Base-by-base conservation (phyloP, 2,888 invertebrate genomes). In the Ditylenchus weischeri region DNA sequence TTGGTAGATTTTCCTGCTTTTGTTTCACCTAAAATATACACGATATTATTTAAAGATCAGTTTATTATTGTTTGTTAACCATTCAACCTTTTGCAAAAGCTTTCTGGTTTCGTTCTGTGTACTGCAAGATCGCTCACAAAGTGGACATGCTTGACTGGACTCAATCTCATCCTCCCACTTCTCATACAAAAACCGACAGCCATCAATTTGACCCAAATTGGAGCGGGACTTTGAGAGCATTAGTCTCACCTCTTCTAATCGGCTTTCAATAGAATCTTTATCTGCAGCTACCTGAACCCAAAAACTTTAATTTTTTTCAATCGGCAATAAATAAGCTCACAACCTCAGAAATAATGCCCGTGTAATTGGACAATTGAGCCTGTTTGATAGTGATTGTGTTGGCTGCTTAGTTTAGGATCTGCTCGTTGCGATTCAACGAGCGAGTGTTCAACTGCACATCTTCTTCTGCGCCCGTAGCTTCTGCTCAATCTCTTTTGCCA, bases 91-190 rank as follows among this genome's bases (percentile, higher is more conserved):
- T 38, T 23, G 13, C 48, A 61, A 65, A 65, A 48, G 18, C 59
- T 58, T 65, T 11, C 8, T 29, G 8, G 54, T 29, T 18, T 54
- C 54, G 18, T 59, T 21, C 21, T 21, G 29, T 18, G 19, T 36
- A n/a, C 23, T 59, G 43, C 43, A 69, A 13, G 23, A 18, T n/a
- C 78, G 68, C 13, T 78, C 78, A 57, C 79, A 79, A 7, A 78
- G 69, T 11, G 79, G 79, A 61, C 79, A 79, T 57, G 74, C 74
- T 18, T 70, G 65, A 21, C 65, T 72, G 19, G 21, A 61, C 6
- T 61, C 67, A 43, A 76, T 68, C 23, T 69, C 69, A 18, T 60
- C 21, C n/a, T 70, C 69, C 36, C 70, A 74, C 29, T 66, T 70
- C 21, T 73, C 71, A 23, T 74, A 66, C 11, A 62, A 69, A 48